phyloP scores from a whole-genome alignment of 1,140 invertebrate species.

The Drosophila azteca region DNA sequence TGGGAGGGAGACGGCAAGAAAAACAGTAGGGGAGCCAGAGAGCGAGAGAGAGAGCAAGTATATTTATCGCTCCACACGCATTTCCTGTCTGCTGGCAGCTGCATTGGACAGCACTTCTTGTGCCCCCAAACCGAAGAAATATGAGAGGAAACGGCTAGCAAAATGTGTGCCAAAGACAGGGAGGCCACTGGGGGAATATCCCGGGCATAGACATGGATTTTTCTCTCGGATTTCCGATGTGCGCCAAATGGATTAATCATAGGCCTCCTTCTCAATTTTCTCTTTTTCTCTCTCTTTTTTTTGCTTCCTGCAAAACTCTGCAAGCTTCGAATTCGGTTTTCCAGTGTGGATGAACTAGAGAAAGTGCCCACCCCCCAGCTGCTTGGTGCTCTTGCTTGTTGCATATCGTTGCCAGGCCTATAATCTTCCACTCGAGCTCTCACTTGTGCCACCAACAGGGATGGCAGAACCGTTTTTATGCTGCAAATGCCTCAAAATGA shows the following conservation, averaged over 20 bases:
- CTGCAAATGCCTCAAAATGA: conserved; percentile 33
- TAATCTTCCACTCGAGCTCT: conserved; percentile 6
- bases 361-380: too few species aligned
- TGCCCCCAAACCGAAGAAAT: not conserved
- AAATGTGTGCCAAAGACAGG: conserved; percentile 12
- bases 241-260: conserved; percentile 69
- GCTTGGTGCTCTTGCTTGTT: too few species aligned
- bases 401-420: not conserved
- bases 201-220: conserved; percentile 42
- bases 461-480: not conserved
- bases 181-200: conserved; percentile 6
- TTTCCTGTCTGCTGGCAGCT: conserved; percentile 56
- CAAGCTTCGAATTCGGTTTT: not conserved
- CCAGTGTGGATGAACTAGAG: not conserved
- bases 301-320: not conserved
- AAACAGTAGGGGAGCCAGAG: not conserved
- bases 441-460: conserved; percentile 9
- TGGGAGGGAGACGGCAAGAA: not conserved
- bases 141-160: not conserved
- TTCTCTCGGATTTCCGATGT: conserved; percentile 51
- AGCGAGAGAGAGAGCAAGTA: conserved; percentile 1
- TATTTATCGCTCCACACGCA: conserved; percentile 42
- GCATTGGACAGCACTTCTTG: conserved; percentile 24
- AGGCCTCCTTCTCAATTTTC: not conserved
- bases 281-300: not conserved